Base-by-base conservation (phyloP, 2,797 vertebrate species). In the Tapirus indicus region DNA sequence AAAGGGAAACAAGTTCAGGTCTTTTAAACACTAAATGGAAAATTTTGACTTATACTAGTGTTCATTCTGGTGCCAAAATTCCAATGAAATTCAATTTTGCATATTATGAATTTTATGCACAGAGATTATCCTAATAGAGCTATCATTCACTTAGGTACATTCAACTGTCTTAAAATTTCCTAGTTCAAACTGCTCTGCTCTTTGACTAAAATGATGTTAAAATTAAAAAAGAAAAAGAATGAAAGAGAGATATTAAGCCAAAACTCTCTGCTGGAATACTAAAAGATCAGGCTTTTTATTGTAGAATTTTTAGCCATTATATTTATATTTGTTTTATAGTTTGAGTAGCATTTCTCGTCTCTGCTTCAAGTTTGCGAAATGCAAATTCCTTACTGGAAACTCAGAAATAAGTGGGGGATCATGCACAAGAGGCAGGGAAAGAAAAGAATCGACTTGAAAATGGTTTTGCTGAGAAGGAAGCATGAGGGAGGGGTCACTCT, bases 101-200 rank as follows among this genome's bases (percentile, higher is more conserved):
- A 5, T 56, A 80, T 77, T 21, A 13, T 78, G 29, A 91, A 78
- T 92, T 95, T 95, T 90, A 69, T 74, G 93, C 21, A 44, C 64
- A 82, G 78, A 72, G 3, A 35, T 72, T 72, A 85, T 91, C 11
- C 29, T 83, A 56, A 56, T 41, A 90, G 8, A 82, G 8, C 23
- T 44, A 94, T 68, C 14, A 7, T 89, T 82, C 9, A 23, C 38
- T 93, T 95, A 77, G 44, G 20, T 78, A 79, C 8, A 41, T 71
- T 88, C 41, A 77, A 60, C 52, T 85, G 17, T 82, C 66, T 91
- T 75, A 91, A 79, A 38, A 14, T 62, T 77, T 95, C 29, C 41
- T 47, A 23, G 11, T 72, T 88, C 27, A 44, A 64, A 69, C 7
- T 23, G 2, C 0, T 79, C 38, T 58, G 20, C 29, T 96, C 32